phyloP scores from a whole-genome alignment of 2,888 invertebrate genomes.

The Protophormia terraenovae region DNA sequence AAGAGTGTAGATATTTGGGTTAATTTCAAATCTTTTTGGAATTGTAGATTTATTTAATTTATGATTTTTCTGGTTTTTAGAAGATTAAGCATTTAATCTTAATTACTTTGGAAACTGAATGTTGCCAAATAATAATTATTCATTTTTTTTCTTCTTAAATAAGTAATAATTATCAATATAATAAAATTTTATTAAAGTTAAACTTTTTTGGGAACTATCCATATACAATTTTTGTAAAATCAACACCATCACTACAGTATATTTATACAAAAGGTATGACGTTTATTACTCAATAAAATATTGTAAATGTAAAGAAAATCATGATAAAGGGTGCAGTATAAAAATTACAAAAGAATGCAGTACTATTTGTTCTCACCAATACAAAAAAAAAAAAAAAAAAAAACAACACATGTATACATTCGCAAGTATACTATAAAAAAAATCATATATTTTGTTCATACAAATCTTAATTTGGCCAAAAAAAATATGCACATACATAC shows the following conservation, averaged over 20 bases:
- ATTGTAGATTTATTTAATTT: too few species aligned
- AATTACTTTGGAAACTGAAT: too few species aligned
- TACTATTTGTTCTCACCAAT: not conserved
- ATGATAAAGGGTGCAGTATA: slow-evolving; percentile 40
- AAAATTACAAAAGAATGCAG: slow-evolving; percentile 35
- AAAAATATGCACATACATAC: not conserved
- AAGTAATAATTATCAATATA: too few species aligned
- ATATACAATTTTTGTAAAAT: not conserved
- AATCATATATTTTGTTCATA: slow-evolving; percentile 6
- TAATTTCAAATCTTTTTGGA: too few species aligned
- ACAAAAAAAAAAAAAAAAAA: not conserved
- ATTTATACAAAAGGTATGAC: not conserved
- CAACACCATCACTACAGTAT: not conserved
- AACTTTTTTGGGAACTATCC: too few species aligned
- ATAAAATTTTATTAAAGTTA: too few species aligned
- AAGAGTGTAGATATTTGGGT: too few species aligned
- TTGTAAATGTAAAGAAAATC: not conserved
- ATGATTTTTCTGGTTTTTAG: too few species aligned
- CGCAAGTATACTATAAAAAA: not conserved
- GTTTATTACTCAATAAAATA: slow-evolving; percentile 29
- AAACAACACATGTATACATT: not conserved
- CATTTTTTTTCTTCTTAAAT: too few species aligned
- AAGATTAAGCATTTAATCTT: too few species aligned
- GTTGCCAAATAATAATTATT: too few species aligned
- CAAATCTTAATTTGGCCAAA: slow-evolving; percentile 27